phyloP scores from a whole-genome alignment of 2,797 vertebrate genomes.

The Lagodon rhomboides region DNA sequence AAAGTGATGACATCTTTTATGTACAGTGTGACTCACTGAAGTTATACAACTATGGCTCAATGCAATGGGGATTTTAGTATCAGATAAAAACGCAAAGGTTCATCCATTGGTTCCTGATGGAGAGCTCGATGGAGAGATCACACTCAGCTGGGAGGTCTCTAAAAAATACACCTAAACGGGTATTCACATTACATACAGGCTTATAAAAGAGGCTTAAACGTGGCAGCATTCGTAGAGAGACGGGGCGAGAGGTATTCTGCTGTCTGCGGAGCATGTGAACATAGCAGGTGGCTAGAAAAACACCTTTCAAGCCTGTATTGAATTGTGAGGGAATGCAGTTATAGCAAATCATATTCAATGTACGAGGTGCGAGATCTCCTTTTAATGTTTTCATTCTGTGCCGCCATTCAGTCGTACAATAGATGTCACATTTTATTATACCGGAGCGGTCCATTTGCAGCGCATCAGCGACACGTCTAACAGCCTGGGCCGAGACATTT shows the following conservation, averaged over 20 bases:
- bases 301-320: slow-evolving; percentile 3
- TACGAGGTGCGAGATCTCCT: background rate
- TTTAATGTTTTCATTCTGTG: slow-evolving; percentile 6
- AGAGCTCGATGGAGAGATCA: background rate
- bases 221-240: background rate
- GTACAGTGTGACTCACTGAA: too few relatives aligned
- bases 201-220: slow-evolving; percentile 10
- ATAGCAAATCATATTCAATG: background rate
- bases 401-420: background rate
- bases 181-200: background rate
- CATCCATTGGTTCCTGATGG: background rate
- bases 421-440: slow-evolving; percentile 18
- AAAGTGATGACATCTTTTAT: background rate
- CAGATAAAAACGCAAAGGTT: background rate
- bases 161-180: background rate
- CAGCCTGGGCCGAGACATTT: slow-evolving; percentile 54
- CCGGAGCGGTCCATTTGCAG: slow-evolving; percentile 35
- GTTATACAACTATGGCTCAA: background rate
- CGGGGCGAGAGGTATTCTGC: background rate
- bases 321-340: background rate
- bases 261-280: slow-evolving; percentile 12
- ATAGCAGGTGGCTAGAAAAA: background rate
- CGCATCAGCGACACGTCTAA: slow-evolving; percentile 13
- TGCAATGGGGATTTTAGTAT: background rate
- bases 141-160: background rate